A percentile compares a stretch with the other conserved stretches of the same genome.
phyloP scores from a whole-genome alignment of 2,888 invertebrate species.

The Acronicta alni region DNA sequence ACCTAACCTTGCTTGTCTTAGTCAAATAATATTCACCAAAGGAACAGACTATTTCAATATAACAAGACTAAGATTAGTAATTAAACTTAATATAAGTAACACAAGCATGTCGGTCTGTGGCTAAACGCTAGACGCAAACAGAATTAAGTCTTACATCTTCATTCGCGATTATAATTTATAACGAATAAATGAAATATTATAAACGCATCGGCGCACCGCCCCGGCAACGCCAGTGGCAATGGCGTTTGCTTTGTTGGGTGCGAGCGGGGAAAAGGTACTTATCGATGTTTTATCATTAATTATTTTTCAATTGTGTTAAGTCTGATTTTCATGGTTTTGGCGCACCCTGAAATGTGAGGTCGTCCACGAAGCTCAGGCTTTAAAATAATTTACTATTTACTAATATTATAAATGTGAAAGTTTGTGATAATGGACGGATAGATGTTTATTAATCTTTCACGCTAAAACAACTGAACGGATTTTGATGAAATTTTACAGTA shows the following conservation, averaged over 20 bases:
- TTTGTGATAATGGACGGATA: no score
- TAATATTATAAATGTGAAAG: no score
- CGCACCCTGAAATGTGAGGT: no score
- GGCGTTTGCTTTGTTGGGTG: slow-evolving; percentile 86
- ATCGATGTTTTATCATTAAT: slow-evolving; percentile 6
- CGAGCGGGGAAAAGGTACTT: slow-evolving; percentile 61
- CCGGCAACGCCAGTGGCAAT: slow-evolving; percentile 88
- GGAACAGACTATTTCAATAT: not conserved
- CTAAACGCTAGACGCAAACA: slow-evolving; percentile 63
- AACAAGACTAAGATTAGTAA: slow-evolving; percentile 31
- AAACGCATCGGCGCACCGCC: slow-evolving; percentile 88
- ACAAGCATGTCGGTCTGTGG: slow-evolving; percentile 32
- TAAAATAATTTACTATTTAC: no score
- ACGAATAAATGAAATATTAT: slow-evolving; percentile 90
- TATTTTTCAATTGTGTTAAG: no score
- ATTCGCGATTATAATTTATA: slow-evolving; percentile 87
- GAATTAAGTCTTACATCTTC: slow-evolving; percentile 74
- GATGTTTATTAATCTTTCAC: no score
- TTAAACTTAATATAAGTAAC: slow-evolving; percentile 36
- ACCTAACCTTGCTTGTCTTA: no score
- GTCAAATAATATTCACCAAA: no score
- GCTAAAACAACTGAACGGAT: no score
- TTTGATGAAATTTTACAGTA: no score
- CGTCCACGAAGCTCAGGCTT: no score
- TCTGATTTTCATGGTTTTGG: no score